Percentiles rank a stretch among this genome's conserved stretches.
Conservation (phyloP, 2,888 invertebrate genomes). For the Drosophila robusta region DNA sequence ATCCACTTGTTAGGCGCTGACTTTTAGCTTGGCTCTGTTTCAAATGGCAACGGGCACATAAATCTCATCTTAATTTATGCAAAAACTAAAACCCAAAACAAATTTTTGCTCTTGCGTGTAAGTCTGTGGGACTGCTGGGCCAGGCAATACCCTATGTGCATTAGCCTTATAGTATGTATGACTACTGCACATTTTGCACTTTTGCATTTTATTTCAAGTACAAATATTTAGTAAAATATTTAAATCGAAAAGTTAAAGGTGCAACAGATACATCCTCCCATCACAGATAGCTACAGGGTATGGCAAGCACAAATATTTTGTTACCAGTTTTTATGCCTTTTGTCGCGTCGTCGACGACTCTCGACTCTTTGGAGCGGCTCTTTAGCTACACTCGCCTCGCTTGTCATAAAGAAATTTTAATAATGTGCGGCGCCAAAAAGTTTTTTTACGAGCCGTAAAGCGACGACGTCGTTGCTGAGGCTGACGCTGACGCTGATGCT, state of each 20-base stretch:
- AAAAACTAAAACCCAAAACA: slow-evolving; percentile 78
- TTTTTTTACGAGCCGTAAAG: slow-evolving; percentile 70
- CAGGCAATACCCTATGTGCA: slow-evolving; percentile 18
- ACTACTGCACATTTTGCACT: no score
- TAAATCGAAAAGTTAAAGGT: no score
- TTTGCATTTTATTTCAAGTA: no score
- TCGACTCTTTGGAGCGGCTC: slow-evolving; percentile 57
- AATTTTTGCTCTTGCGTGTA: slow-evolving; percentile 58
- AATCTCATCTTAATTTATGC: slow-evolving; percentile 81
- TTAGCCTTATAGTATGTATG: no score
- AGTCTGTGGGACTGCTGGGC: background rate
- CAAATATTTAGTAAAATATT: no score
- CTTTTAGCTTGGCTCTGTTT: slow-evolving; percentile 67
- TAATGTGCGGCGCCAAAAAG: slow-evolving; percentile 81
- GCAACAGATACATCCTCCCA: background rate
- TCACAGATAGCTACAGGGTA: slow-evolving; percentile 5
- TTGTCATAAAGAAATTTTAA: slow-evolving; percentile 81
- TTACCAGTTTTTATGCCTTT: slow-evolving; percentile 80
- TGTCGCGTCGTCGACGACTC: slow-evolving; percentile 68
- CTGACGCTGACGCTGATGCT: slow-evolving; percentile 3
- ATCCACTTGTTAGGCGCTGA: slow-evolving; percentile 65
- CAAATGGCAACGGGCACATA: slow-evolving; percentile 68
- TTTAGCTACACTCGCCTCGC: slow-evolving; percentile 49
- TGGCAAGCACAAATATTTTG: slow-evolving; percentile 71
- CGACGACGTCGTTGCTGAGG: slow-evolving; percentile 27